A percentile compares a stretch with the other conserved stretches of the same genome.
Evolutionary conservation across 1,140 invertebrate species (phyloP).

Genomic region (Zaprionus gabonicus): DNA sequence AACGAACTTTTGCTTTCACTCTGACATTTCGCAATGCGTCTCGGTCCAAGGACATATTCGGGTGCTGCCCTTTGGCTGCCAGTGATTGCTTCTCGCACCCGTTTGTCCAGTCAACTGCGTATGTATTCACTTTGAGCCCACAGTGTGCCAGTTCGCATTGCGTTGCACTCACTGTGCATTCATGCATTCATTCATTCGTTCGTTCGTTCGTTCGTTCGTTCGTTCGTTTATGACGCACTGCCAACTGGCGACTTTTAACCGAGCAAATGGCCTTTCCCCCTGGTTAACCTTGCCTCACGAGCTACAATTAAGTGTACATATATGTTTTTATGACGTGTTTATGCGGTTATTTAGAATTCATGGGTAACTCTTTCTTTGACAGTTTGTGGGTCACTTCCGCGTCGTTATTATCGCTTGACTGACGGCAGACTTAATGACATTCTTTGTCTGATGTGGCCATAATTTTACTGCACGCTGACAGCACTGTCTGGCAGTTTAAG

Average conservation of each 20-base stretch:
- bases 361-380: not conserved
- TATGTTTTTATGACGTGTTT: not conserved
- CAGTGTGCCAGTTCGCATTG: conserved; percentile 29
- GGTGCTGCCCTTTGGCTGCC: not conserved
- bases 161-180: conserved; percentile 49
- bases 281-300: not conserved
- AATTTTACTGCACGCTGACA: not conserved
- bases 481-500: not conserved
- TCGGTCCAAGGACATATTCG: not conserved
- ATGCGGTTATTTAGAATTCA: not conserved
- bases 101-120: conserved; percentile 43
- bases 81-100: conserved; percentile 7
- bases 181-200: conserved; percentile 40
- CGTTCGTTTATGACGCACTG: conserved; percentile 46
- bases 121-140: conserved; percentile 32
- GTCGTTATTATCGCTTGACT: not conserved
- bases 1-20: not conserved
- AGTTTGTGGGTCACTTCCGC: conserved; percentile 1
- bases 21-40: not conserved
- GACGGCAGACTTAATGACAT: not conserved
- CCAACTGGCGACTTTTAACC: conserved; percentile 3
- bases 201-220: conserved; percentile 40
- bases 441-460: not conserved
- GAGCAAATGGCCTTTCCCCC: not conserved
- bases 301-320: conserved; percentile 1